Base-by-base conservation (phyloP, 2,113 vertebrate species). In the Candoia aspera region DNA sequence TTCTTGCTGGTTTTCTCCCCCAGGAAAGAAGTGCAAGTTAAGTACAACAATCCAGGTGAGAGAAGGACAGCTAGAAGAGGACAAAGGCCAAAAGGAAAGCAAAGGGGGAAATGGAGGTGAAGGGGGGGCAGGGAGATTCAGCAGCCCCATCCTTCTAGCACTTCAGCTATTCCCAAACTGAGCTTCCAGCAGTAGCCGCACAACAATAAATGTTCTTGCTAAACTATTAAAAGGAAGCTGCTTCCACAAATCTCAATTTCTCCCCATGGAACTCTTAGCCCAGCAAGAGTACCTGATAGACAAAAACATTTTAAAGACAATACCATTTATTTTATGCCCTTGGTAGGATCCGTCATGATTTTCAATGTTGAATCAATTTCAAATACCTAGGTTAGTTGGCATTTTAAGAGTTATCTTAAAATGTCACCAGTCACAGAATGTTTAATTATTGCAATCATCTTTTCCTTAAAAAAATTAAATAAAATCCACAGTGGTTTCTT, bases 401-500 rank as follows among this genome's bases (percentile, higher is more conserved):
- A 97, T 97, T 97, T 96, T 95, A 97, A 97, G 96, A 97, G 94
- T 97, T 97, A 97, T 97, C 97, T 89, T 95, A 96, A 98, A 97
- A 96, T 97, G 96, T 97, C 96, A 97, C 95, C 95, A 97, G 95
- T 96, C 96, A 95, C 94, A 95, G 96, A 97, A 97, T 94, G 95
- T 97, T 97, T 97, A 98, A 98, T 97, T 97, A 97, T 97, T 96
- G 95, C 97, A 96, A 97, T 97, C 96, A 96, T 97, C 96, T 97
- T 97, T 97, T 60, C 46, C 33, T 55, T n/a, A 89, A 88, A 53
- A 60, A 84, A 88, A 59, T 79, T 17, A 79, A 79, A 93, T 96
- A 94, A 96, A 97, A 68, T 19, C 46, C 97, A 96, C 91, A 88
- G 97, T 96, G 96, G 55, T 96, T 97, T 97, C 96, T 97, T 95